Evolutionary conservation across 2,797 vertebrate genomes (phyloP), one percentile per base, ranked within the genome.

Genomic region (Remorina albescens): DNA sequence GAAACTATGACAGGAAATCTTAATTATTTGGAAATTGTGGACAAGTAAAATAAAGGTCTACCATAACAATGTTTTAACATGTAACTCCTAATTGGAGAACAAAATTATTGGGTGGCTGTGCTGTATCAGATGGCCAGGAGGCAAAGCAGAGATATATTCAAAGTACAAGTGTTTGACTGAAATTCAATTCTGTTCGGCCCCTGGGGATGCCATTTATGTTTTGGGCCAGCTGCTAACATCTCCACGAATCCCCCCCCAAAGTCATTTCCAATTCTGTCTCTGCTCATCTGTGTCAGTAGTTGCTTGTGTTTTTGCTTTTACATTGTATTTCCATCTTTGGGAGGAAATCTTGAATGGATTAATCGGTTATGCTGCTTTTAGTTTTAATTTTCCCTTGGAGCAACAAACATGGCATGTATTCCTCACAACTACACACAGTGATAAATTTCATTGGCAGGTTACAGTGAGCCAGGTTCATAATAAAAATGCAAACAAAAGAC

Each of bases 401-500:
- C 78, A 84, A 74, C 80, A 86, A 67, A 78, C 83, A 74, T 59
- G 18, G 47, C 2, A 8, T 10, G 28, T 39, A 7, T 23, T 26
- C 42, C 19, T 61, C 8, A 8, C 19, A 2, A 28, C 51, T 57
- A 4, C 53, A 46, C 26, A 16, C 46, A 68, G 56, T 51, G 65
- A 64, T 59, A 26, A 39, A 54, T 67, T 51, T 78, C 72, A 60
- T 19, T 68, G 71, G 50, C 62, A 66, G 55, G 66, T 76, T 42
- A 32, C 44, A 44, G 13, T 44, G 50, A 64, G 58, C 59, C 60
- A n/a, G 60, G 41, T 19, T 70, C 32, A 71, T 80, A 73, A 84
- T 77, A 47, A 77, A 86, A 79, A 73, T 37, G 30, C 66, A 7
- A 80, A 84, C 39, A 3, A 80, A 72, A 76, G 50, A 67, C 42